These are phyloP conservation scores for Amphiprion ocellaris DNA, from an alignment of 2,113 vertebrate genomes.

Conservation along the genomic window DNA sequence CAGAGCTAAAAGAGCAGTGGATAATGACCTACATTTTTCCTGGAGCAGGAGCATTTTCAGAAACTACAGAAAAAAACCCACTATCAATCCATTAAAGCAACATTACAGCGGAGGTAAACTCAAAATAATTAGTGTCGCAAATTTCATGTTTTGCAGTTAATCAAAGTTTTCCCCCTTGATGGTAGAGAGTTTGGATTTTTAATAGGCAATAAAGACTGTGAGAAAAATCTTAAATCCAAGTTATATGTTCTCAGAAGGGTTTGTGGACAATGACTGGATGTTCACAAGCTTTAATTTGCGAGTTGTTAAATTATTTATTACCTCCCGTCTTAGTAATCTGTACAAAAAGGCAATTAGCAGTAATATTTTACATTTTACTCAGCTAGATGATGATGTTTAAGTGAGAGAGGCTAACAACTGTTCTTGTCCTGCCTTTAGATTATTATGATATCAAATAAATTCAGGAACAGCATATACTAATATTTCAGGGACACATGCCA, in stretches of 20 bases:
- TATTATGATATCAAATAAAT: neutral
- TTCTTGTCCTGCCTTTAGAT: neutral
- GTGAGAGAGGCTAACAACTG: neutral
- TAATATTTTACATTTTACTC: neutral
- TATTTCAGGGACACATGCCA: neutral
- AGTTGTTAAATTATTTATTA: slow-evolving; percentile 4
- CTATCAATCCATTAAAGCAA: no score
- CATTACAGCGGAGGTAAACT: no score
- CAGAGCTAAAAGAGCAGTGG: no score
- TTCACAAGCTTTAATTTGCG: neutral
- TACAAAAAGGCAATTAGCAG: neutral
- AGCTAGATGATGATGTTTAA: neutral
- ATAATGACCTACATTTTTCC: no score
- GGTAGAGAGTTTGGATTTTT: no score
- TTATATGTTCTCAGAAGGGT: neutral
- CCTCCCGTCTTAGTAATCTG: neutral
- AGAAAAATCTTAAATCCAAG: neutral
- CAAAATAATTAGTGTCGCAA: no score
- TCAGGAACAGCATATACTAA: neutral
- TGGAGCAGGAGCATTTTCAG: no score
- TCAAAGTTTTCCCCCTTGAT: no score
- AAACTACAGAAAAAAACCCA: no score
- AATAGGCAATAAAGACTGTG: no score
- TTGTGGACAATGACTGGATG: neutral
- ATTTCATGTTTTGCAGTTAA: no score